These are phyloP conservation scores for Auanema sp. DNA, from an alignment of 2,888 invertebrate genomes.

Conservation along the genomic window DNA sequence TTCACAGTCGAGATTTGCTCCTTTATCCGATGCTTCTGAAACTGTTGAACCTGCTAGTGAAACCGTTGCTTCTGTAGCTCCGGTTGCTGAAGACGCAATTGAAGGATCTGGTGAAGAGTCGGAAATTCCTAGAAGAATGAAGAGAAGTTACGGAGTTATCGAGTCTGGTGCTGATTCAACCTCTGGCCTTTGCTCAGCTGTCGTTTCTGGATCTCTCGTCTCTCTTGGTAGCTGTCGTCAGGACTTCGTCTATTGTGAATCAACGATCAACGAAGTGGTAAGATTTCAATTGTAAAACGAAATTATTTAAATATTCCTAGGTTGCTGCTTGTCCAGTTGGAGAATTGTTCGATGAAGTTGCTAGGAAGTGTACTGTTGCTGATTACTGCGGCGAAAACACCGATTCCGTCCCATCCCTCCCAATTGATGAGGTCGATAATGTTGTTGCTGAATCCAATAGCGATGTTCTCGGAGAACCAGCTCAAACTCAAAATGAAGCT, in stretches of 20 bases:
- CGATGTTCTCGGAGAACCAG: no score
- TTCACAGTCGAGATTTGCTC: no score
- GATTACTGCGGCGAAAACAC: constrained; percentile 19
- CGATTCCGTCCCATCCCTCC: background rate
- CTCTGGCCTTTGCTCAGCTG: constrained; percentile 14
- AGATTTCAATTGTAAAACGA: constrained; percentile 1
- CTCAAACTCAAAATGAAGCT: no score
- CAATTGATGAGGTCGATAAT: background rate
- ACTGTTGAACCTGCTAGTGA: background rate
- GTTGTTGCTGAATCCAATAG: no score
- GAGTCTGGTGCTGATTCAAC: background rate
- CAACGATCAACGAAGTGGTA: constrained; percentile 28
- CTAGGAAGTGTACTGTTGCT: constrained; percentile 21
- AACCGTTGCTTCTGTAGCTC: background rate
- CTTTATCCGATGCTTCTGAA: background rate
- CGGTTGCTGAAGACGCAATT: background rate
- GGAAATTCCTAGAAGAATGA: constrained; percentile 1
- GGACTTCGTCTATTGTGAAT: constrained; percentile 40
- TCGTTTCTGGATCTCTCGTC: constrained; percentile 22
- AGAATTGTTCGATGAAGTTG: constrained; percentile 29
- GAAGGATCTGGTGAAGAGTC: constrained; percentile 1
- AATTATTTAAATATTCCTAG: constrained; percentile 13
- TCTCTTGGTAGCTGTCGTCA: constrained; percentile 38
- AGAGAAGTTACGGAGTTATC: constrained; percentile 10
- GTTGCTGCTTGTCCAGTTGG: constrained; percentile 39